Conservation (phyloP, 2,797 vertebrate genomes). For the Ctenopoma multispine region DNA sequence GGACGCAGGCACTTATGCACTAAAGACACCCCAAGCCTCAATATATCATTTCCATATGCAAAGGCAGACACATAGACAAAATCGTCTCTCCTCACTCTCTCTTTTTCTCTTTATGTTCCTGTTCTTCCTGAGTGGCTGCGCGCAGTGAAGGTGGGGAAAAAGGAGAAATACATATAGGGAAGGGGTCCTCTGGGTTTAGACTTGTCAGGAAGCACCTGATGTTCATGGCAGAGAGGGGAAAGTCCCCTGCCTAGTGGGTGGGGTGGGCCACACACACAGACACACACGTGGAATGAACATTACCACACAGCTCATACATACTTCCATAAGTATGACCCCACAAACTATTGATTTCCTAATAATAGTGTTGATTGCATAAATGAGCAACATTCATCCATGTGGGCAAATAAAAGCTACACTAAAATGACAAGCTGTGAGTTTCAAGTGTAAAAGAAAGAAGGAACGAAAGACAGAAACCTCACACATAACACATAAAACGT, state of each 20-base stretch:
- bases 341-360: constrained; percentile 50
- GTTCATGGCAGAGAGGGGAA: constrained; percentile 75
- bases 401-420: background rate
- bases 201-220: constrained; percentile 84
- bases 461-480: background rate
- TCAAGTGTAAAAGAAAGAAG: background rate
- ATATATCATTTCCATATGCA: constrained; percentile 84
- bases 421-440: background rate
- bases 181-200: constrained; percentile 76
- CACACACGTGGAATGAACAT: constrained; percentile 52
- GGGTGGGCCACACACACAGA: constrained; percentile 75
- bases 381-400: constrained; percentile 2
- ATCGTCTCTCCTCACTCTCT: constrained; percentile 57
- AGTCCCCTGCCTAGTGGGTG: constrained; percentile 79
- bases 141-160: constrained; percentile 39
- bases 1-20: constrained; percentile 71
- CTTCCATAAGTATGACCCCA: constrained; percentile 48
- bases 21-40: constrained; percentile 76
- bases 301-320: constrained; percentile 51
- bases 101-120: constrained; percentile 53
- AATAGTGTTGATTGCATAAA: constrained; percentile 12
- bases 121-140: constrained; percentile 45
- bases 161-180: constrained; percentile 45
- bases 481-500: background rate
- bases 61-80: constrained; percentile 64